phyloP scores from a whole-genome alignment of 92 coral and sea anemone species.

The Isaurus tuberculatus region DNA sequence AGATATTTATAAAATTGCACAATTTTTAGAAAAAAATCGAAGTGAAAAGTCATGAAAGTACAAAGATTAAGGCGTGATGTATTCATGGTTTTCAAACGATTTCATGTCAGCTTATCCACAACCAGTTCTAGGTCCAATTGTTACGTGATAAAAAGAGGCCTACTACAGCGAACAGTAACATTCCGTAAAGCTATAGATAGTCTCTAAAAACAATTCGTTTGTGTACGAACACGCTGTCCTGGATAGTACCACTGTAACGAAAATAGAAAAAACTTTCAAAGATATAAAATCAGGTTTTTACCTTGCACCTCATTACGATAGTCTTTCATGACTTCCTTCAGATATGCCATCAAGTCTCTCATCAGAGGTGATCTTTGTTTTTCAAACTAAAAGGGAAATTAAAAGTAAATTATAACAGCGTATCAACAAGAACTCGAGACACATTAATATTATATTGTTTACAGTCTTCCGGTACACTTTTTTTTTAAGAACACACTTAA shows the following conservation, averaged over 20 bases:
- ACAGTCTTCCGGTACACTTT: too few species aligned
- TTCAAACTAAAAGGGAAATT: constrained; percentile 73
- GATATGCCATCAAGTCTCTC: constrained; percentile 83
- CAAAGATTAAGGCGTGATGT: too few species aligned
- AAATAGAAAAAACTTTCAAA: not conserved
- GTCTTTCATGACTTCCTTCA: constrained; percentile 98
- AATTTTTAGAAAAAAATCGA: too few species aligned
- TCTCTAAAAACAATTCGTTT: not conserved
- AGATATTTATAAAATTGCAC: too few species aligned
- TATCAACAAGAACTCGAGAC: not conserved
- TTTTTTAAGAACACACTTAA: too few species aligned
- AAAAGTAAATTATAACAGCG: not conserved
- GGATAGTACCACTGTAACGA: not conserved
- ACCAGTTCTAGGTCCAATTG: too few species aligned
- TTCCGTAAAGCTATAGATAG: not conserved
- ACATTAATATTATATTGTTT: not conserved
- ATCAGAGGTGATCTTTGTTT: constrained; percentile 91
- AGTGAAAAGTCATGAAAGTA: too few species aligned
- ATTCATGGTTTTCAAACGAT: too few species aligned
- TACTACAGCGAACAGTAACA: not conserved
- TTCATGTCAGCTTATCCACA: too few species aligned
- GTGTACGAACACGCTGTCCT: too few species aligned
- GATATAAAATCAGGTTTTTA: not conserved
- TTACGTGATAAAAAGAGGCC: too few species aligned
- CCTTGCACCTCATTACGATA: constrained; percentile 96